Evolutionary conservation across 2,888 invertebrate genomes (phyloP).

Genomic region (Digitonthophagus gazella): DNA sequence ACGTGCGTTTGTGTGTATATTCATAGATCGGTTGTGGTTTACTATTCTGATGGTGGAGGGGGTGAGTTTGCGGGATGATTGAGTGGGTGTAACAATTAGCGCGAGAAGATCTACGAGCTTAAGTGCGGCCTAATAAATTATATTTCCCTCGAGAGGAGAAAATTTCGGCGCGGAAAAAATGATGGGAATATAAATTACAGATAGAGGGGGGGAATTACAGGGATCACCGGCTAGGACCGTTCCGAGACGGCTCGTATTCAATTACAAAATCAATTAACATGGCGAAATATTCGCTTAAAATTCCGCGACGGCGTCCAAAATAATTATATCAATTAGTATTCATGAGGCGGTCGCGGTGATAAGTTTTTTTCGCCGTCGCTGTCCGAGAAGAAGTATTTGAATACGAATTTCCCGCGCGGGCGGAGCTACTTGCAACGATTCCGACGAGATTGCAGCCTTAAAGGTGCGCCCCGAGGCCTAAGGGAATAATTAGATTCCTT

Average conservation of each 20-base stretch:
- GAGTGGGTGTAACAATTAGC: neutral
- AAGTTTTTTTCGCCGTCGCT: constrained; percentile 9
- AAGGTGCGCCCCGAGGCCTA: constrained; percentile 14
- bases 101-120: neutral
- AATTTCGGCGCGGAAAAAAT: neutral
- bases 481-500: constrained; percentile 25
- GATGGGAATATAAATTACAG: neutral
- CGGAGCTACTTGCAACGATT: constrained; percentile 1
- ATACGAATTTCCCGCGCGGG: neutral
- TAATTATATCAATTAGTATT: constrained; percentile 17
- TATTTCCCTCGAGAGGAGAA: neutral
- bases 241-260: constrained; percentile 5
- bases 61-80: neutral
- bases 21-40: neutral
- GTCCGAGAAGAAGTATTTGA: constrained; percentile 11
- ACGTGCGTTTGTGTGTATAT: neutral
- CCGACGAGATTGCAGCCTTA: constrained; percentile 12
- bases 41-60: neutral
- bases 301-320: constrained; percentile 9
- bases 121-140: neutral
- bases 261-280: constrained; percentile 10
- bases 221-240: neutral
- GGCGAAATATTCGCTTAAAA: constrained; percentile 8
- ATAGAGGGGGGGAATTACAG: neutral
- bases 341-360: constrained; percentile 9